Evolutionary conservation across 2,797 vertebrate genomes (phyloP).

Genomic region (Esox masquinongy): DNA sequence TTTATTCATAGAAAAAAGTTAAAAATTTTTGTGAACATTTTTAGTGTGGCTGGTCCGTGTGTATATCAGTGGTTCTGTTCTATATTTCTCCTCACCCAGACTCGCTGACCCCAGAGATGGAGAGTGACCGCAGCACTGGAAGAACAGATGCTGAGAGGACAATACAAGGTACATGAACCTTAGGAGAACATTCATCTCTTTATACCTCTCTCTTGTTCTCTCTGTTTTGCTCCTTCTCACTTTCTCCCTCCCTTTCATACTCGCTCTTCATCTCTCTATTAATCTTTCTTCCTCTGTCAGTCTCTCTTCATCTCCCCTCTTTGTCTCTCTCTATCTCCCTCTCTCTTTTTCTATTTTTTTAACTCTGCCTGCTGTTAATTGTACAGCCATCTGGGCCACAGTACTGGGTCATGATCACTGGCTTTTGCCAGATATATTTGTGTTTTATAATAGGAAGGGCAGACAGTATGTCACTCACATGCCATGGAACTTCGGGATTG

Average conservation of each 20-base stretch:
- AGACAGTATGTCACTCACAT: too few relatives aligned
- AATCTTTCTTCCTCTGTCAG: conserved; percentile 33
- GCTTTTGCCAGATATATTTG: conserved; percentile 69
- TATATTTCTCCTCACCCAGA: conserved; percentile 88
- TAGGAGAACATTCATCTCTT: conserved; percentile 98
- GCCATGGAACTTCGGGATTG: too few relatives aligned
- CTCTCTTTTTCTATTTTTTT: conserved; percentile 37
- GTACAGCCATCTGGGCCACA: conserved; percentile 98
- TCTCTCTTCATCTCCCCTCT: background rate
- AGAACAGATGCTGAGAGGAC: conserved; percentile 99
- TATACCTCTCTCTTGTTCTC: conserved; percentile 70
- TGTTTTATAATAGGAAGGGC: conserved; percentile 54
- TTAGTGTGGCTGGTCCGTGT: background rate
- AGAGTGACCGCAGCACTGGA: conserved; percentile 98
- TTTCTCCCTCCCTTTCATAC: background rate
- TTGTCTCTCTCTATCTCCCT: conserved; percentile 20
- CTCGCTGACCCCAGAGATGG: conserved; percentile 99
- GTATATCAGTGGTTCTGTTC: conserved; percentile 84
- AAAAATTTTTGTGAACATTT: background rate
- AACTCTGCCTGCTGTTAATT: conserved; percentile 94
- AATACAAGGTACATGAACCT: conserved; percentile 99
- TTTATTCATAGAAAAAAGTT: background rate
- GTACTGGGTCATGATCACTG: conserved; percentile 96
- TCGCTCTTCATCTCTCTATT: conserved; percentile 67
- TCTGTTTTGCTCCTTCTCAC: background rate